Evolutionary conservation across 2,888 invertebrate genomes (phyloP), one percentile per base, ranked within the genome.

Genomic region (Pycnomerus fuliginosus): DNA sequence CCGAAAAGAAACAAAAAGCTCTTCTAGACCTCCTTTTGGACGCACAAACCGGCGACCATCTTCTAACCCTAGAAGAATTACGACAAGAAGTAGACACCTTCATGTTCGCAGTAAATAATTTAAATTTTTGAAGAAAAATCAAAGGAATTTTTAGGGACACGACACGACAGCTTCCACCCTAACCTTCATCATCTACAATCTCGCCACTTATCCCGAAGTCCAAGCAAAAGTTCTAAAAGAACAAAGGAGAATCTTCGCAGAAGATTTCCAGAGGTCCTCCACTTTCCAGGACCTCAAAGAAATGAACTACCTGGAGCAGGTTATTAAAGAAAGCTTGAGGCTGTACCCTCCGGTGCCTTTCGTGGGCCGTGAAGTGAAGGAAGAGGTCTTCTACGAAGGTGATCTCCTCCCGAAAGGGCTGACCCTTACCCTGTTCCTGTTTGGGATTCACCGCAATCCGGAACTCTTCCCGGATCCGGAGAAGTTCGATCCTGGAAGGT

Each of bases 81-180:
- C 74, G 82, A 38, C 82, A 85, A 63, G 84, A 86, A 71, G 83
- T 85, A 0, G 82, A 85, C 52, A 86, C 86, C 0, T 85, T 86
- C 53, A 82, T 85, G 80, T 87, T 86, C 66, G 85, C 80, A 67
- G 83, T 82, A 64, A 70, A 63, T 62, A 20, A 10, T 28, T 35
- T 3, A 27, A 13, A 5, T 33, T 17, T n/a, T 31, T 4, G 7
- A n/a, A 22, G n/a, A 33, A n/a, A 32, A 3, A 2, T 32, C 2
- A 5, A 27, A 27, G 16, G 11, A 12, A 24, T 28, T 60, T 65
- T 45, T 34, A 76, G 76, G 76, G 74, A 1, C 73, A 76, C 44
- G 74, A 76, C 46, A 77, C 77, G 1, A 76, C 75, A 14, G 62
- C 75, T 1, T 68, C 74, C 8, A 72, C 72, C 3, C 65, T 77